These are phyloP conservation scores for Drosophila ercepeae DNA, from an alignment of 1,140 invertebrate genomes.

Conservation along the genomic window DNA sequence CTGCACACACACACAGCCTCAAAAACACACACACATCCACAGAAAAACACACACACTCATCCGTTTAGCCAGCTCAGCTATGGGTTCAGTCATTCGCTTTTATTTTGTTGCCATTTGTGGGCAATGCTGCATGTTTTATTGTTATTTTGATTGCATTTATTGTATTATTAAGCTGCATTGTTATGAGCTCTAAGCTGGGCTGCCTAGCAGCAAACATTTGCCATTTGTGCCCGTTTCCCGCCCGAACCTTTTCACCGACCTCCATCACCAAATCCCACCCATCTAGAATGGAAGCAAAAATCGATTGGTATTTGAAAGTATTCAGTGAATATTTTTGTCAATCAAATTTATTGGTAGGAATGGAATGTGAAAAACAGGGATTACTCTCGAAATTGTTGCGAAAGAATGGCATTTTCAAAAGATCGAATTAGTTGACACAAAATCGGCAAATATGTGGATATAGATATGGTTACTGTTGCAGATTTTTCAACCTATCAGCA, in stretches of 20 bases:
- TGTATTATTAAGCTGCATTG: slow-evolving; percentile 83
- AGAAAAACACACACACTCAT: slow-evolving; percentile 20
- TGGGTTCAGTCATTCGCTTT: slow-evolving; percentile 49
- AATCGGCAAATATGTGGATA: not conserved
- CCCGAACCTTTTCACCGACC: too few species aligned
- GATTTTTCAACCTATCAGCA: not conserved
- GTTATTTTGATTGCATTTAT: slow-evolving; percentile 83
- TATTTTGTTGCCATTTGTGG: slow-evolving; percentile 71
- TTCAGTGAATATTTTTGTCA: slow-evolving; percentile 36
- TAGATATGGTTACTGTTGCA: not conserved
- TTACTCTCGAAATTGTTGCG: slow-evolving; percentile 9
- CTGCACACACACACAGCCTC: slow-evolving; percentile 15
- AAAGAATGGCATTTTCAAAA: slow-evolving; percentile 2
- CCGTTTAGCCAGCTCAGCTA: slow-evolving; percentile 64
- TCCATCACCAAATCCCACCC: too few species aligned
- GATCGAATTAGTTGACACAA: not conserved
- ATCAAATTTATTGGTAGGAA: slow-evolving; percentile 11
- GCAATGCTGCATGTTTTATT: slow-evolving; percentile 82
- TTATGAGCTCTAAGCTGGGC: slow-evolving; percentile 61
- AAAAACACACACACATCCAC: slow-evolving; percentile 12
- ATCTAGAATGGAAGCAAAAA: slow-evolving; percentile 27
- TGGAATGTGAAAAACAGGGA: slow-evolving; percentile 8
- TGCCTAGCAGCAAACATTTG: slow-evolving; percentile 52
- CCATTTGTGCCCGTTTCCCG: slow-evolving; percentile 25
- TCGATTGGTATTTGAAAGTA: slow-evolving; percentile 18